A percentile compares a stretch with the other conserved stretches of the same genome.
Evolutionary conservation across 2,888 invertebrate genomes (phyloP).

Genomic region (Euplexia lucipara): DNA sequence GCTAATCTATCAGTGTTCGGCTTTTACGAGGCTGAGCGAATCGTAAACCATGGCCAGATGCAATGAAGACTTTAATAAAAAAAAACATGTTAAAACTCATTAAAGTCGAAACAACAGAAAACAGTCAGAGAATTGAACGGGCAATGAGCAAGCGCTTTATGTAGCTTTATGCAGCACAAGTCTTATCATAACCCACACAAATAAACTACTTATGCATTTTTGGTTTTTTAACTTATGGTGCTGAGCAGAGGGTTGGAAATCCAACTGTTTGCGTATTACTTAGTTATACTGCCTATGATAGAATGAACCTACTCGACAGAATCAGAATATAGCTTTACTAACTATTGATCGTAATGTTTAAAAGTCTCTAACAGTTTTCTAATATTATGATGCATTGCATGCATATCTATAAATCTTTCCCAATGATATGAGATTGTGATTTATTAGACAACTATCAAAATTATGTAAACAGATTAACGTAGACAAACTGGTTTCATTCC

Average conservation of each 20-base stretch:
- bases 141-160: constrained; percentile 19
- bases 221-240: no score
- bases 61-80: constrained; percentile 68
- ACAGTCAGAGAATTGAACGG: constrained; percentile 36
- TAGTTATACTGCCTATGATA: not conserved
- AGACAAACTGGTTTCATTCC: constrained; percentile 31
- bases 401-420: constrained; percentile 12
- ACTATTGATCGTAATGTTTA: constrained; percentile 1
- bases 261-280: constrained; percentile 21
- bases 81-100: constrained; percentile 58
- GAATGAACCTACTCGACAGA: not conserved
- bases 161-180: constrained; percentile 8
- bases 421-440: constrained; percentile 23
- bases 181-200: constrained; percentile 22
- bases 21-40: constrained; percentile 61
- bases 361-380: not conserved
- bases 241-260: no score
- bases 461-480: constrained; percentile 26
- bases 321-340: constrained; percentile 1
- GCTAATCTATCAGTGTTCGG: constrained; percentile 56
- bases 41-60: constrained; percentile 69
- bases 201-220: constrained; percentile 9
- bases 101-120: constrained; percentile 58
- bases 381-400: not conserved
- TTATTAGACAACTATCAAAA: constrained; percentile 15